These are phyloP conservation scores for Cyprinus carpio DNA, from an alignment of 2,113 vertebrate genomes.

Conservation along the genomic window DNA sequence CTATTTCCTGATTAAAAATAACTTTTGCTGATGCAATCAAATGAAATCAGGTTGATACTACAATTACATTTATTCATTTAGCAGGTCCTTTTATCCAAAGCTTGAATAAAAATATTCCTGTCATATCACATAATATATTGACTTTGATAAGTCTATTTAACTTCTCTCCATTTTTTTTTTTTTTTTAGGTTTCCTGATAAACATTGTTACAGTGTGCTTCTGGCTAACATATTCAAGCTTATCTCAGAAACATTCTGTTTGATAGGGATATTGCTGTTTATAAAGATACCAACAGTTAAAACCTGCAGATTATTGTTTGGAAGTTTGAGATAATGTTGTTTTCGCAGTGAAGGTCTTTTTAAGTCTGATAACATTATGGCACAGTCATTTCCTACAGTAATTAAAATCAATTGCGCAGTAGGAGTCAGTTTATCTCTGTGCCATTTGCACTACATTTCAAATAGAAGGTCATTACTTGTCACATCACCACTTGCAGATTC, in stretches of 20 bases:
- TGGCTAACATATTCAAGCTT: conserved; percentile 11
- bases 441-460: conserved; percentile 59
- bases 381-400: conserved; percentile 16
- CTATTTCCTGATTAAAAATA: neutral
- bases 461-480: conserved; percentile 63
- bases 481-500: conserved; percentile 43
- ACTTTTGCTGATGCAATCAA: neutral
- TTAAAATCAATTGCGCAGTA: conserved; percentile 42
- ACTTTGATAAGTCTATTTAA: neutral
- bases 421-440: conserved; percentile 53
- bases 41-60: neutral
- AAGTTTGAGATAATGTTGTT: conserved; percentile 45
- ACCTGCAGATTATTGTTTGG: conserved; percentile 45
- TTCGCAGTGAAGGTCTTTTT: conserved; percentile 34
- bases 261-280: conserved; percentile 20
- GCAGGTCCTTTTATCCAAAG: neutral
- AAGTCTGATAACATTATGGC: conserved; percentile 30
- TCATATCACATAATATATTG: neutral
- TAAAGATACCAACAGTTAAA: conserved; percentile 32
- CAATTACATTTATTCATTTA: neutral
- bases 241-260: conserved; percentile 33
- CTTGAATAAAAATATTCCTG: neutral
- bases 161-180: neutral
- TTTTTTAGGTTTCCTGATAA: neutral
- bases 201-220: neutral